phyloP scores from a whole-genome alignment of 2,888 invertebrate species.

The Orthosia gothica region DNA sequence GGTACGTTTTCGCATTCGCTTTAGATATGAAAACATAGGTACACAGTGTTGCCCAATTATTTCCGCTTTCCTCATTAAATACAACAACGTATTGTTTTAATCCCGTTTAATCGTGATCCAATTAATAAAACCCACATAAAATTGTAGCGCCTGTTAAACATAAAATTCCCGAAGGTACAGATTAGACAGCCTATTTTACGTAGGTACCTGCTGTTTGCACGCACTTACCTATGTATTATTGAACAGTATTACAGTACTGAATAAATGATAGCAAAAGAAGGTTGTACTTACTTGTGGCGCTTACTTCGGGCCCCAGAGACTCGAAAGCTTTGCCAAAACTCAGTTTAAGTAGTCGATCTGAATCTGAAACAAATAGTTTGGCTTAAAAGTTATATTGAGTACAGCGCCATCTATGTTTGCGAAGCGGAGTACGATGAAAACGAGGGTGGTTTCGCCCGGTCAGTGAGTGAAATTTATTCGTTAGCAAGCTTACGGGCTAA shows the following conservation, averaged over 20 bases:
- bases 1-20: too few relatives aligned
- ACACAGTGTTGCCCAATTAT: background rate
- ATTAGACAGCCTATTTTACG: conserved; percentile 41
- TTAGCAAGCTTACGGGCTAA: background rate
- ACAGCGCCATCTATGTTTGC: conserved; percentile 73
- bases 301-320: conserved; percentile 94
- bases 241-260: conserved; percentile 59
- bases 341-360: conserved; percentile 87
- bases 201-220: conserved; percentile 60
- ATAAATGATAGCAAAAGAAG: conserved; percentile 62
- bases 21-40: background rate
- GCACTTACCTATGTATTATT: conserved; percentile 65
- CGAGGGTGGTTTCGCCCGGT: background rate
- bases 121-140: conserved; percentile 48
- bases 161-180: conserved; percentile 40
- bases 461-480: background rate
- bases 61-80: background rate
- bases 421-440: background rate
- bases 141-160: conserved; percentile 33
- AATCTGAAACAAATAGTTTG: conserved; percentile 82
- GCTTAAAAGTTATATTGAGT: background rate
- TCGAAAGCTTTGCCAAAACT: conserved; percentile 91
- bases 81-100: conserved; percentile 31
- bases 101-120: conserved; percentile 26
- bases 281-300: conserved; percentile 94